Evolutionary conservation across 23 tunicate species (phyloP).

Genomic region (Ciona savignyi): DNA sequence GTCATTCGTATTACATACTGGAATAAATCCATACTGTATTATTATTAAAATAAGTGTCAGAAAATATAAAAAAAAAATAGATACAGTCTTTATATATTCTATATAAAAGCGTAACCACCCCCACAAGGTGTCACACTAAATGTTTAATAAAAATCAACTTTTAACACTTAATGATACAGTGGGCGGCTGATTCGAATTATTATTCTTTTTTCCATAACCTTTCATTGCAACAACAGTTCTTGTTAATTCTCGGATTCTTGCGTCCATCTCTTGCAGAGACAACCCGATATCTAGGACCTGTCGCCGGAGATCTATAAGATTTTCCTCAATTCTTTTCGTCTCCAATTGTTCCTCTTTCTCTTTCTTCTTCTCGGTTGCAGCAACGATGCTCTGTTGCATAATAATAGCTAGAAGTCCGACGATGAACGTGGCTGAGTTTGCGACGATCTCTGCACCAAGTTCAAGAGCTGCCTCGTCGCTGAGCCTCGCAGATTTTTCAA

Average conservation of each 20-base stretch:
- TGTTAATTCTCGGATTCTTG: constrained; percentile 52
- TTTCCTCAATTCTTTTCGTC: constrained; percentile 16
- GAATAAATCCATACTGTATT: too few species aligned
- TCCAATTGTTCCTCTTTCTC: constrained; percentile 29
- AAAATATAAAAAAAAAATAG: too few species aligned
- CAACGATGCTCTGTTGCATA: constrained; percentile 68
- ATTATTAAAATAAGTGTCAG: too few species aligned
- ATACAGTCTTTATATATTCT: too few species aligned
- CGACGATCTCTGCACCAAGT: constrained; percentile 89
- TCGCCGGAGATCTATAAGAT: constrained; percentile 29
- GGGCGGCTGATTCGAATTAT: neutral
- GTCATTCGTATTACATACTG: too few species aligned
- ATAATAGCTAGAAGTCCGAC: constrained; percentile 70
- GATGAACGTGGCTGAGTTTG: constrained; percentile 55
- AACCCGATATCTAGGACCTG: constrained; percentile 69
- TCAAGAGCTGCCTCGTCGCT: constrained; percentile 86
- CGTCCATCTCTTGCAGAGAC: constrained; percentile 27
- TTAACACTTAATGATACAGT: neutral
- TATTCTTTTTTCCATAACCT: neutral
- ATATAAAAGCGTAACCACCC: neutral
- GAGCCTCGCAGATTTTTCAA: constrained; percentile 73
- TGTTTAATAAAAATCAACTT: neutral
- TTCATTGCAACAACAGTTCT: constrained; percentile 49
- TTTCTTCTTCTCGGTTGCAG: constrained; percentile 68
- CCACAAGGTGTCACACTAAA: neutral